A percentile compares a stretch with the other conserved stretches of the same genome.
phyloP scores from a whole-genome alignment of 2,888 invertebrate genomes.

The Sinotaia quadrata region DNA sequence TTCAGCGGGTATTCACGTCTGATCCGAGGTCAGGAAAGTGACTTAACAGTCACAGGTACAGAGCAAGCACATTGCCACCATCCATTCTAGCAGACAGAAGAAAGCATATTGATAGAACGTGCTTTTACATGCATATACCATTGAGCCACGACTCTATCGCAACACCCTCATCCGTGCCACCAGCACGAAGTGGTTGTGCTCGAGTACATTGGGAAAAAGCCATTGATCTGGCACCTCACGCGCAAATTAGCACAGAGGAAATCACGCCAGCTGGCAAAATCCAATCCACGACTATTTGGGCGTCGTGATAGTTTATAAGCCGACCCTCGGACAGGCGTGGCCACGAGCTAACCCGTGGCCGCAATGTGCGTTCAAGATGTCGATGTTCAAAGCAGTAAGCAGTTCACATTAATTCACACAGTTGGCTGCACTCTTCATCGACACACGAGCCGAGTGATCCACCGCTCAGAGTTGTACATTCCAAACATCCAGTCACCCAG shows the following conservation, averaged over 20 bases:
- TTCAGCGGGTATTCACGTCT: conserved; percentile 18
- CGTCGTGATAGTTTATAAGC: conserved; percentile 31
- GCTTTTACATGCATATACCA: no score
- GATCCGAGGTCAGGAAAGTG: conserved; percentile 49
- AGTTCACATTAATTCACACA: conserved; percentile 74
- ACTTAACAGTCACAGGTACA: no score
- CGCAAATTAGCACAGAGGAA: background rate
- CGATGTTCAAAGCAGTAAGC: conserved; percentile 76
- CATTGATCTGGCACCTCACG: no score
- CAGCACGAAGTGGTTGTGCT: no score
- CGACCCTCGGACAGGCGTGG: conserved; percentile 71
- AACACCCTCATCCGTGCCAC: no score
- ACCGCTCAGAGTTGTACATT: conserved; percentile 44
- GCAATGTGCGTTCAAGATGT: conserved; percentile 79
- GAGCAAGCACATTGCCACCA: no score
- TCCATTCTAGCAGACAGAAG: no score
- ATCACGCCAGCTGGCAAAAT: conserved; percentile 12
- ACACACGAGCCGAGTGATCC: conserved; percentile 78
- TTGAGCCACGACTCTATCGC: no score
- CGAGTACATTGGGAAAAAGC: no score
- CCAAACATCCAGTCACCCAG: background rate
- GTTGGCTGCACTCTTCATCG: conserved; percentile 78
- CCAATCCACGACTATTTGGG: conserved; percentile 9
- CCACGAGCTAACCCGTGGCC: conserved; percentile 72
- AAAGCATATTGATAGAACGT: no score